Base-by-base conservation (phyloP, 2,797 vertebrate species). In the Cirrhinus molitorella region DNA sequence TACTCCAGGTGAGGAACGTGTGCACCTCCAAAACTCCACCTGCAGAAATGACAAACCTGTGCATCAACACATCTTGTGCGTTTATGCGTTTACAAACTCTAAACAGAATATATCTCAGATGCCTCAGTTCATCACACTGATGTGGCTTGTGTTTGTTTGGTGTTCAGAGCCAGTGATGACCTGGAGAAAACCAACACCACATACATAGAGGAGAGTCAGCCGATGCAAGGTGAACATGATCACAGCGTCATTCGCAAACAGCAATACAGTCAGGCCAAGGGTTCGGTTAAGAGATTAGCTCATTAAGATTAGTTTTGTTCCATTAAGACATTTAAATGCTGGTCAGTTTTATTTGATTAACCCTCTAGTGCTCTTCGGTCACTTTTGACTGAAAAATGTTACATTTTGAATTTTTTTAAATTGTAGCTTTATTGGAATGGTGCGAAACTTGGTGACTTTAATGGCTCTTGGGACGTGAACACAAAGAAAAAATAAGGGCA, bases 111-210 rank as follows among this genome's bases (percentile, higher is more conserved):
- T 1, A 2, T 31, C 16, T 72, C 65, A 40, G 65, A 67, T 21
- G 34, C 19, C n/a, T 7, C 31, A 40, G 34, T 37, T 4, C 8
- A 10, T 5, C 14, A 5, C 14, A 12, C 17, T 66, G 25, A 21
- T 55, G 66, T 25, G 21, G 70, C 37, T 80, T 88, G 57, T 66
- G 86, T 65, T 8, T 37, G 47, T 74, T 45, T 67, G 16, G 53
- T 59, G 51, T 21, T 0, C 89, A 99, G 98, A 92, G 97, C 96
- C 84, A 96, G 95, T 2, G 98, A 99, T 93, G 98, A 99, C 86
- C 96, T 95, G 0, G 98, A 99, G 92, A 99, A 99, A 93, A 98
- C 97, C 84, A 98, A 96, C 86, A 97, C 97, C 53, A 97, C 97
- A 7, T 99, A 97, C 87, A 93, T 96, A 90, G 98, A 99, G 40